Evolutionary conservation across 2,888 invertebrate species (phyloP), one percentile per base, ranked within the genome.

Genomic region (Bhutanitis thaidina): DNA sequence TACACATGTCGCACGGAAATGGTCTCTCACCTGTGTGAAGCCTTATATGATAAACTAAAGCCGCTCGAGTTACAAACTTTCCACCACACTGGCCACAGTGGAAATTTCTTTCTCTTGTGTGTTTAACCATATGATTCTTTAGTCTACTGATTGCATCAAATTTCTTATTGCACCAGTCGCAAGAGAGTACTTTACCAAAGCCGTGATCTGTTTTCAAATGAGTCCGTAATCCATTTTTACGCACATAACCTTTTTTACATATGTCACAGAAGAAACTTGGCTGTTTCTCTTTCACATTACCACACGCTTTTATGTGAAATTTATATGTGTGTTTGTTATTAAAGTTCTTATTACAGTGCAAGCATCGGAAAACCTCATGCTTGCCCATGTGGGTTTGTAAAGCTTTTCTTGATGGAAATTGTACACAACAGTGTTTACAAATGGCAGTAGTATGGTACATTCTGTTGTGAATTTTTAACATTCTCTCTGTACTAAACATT

Each of bases 21-120:
- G 87, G 87, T 32, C 64, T 67, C 48, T 88, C 87, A 0, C 87
- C 87, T 0, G 87, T 87, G 52, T 88, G 87, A 1, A 83, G 60
- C n/a, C 87, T 64, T 1, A 64, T 73, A 51, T 88, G 87, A 41
- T 82, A 80, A 0, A 75, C 61, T 27, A 87, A 63, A 1, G 87
- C 84, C 1, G 80, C 75, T 41, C 66, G 67, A 0, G 84, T 77
- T 0, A 87, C 85, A 63, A 86, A 88, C 46, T 71, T 77, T 0
- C 76, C 75, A 1, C 78, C 78, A 57, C 87, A 88, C 10, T 71
- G 65, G 1, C 69, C 69, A 64, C 87, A 88, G 10, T 69, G 65
- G 35, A 77, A 86, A 27, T 85, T 85, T 14, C 67, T 69, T 49
- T 82, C 86, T 34, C 69, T 79, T 0, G 87, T 88, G 60, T 86